A percentile compares a stretch with the other conserved stretches of the same genome.
These are phyloP conservation scores for Hedychridium roseum DNA, from an alignment of 2,888 invertebrate genomes.

Conservation along the genomic window DNA sequence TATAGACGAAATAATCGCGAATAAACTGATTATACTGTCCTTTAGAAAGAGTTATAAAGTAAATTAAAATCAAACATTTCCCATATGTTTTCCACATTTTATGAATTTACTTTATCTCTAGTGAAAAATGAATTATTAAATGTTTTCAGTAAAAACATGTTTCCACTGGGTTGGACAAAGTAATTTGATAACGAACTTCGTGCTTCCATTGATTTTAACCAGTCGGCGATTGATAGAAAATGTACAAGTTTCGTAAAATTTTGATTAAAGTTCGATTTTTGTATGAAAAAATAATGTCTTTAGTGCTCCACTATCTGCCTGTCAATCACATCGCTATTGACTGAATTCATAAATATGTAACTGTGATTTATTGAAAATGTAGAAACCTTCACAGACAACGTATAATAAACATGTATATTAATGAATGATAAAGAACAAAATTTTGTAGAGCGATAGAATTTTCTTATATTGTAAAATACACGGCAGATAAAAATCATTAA, in stretches of 20 bases:
- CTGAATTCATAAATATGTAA: too few relatives aligned
- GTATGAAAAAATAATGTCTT: too few relatives aligned
- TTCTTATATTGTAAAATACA: neutral
- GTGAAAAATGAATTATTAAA: neutral
- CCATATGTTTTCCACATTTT: neutral
- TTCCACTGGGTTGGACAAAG: too few relatives aligned
- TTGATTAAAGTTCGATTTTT: too few relatives aligned
- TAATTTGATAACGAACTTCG: too few relatives aligned
- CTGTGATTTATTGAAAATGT: too few relatives aligned
- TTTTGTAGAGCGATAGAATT: neutral
- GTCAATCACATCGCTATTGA: too few relatives aligned
- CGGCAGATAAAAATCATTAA: neutral
- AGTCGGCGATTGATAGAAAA: too few relatives aligned
- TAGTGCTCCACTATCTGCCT: too few relatives aligned
- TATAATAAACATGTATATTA: neutral
- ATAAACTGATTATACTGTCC: constrained; percentile 31
- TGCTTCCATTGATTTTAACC: too few relatives aligned
- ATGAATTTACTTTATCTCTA: neutral
- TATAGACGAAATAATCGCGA: constrained; percentile 40
- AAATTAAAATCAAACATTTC: neutral
- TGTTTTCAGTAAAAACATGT: neutral
- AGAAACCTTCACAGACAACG: too few relatives aligned
- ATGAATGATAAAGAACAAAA: neutral
- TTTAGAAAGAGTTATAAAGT: neutral
- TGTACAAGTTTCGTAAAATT: too few relatives aligned